Base-by-base conservation (phyloP, 2,888 invertebrate genomes). In the Dicyrtoma fusca region DNA sequence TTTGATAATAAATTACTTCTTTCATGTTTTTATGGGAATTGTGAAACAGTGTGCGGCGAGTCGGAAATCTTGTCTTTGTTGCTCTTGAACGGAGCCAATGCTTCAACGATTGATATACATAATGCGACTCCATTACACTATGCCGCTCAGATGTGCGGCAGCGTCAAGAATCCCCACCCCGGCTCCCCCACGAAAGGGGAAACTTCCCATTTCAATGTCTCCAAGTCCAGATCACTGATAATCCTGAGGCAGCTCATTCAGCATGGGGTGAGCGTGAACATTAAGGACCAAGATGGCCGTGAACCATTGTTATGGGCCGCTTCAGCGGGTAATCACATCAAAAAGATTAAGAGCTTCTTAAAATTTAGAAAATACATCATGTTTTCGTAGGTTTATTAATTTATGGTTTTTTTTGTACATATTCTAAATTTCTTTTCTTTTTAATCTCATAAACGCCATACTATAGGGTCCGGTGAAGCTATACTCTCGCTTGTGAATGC, bases 271-370 rank as follows among this genome's bases (percentile, higher is more conserved):
- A 88, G 90, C 21, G 92, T 95, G 0, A 91, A 94, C 79, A 92
- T 92, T 0, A 88, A 89, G 70, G 99, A 99, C 84, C 91, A 92
- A 57, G 97, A 98, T 82, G 94, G 95, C 0, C 87, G 98, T 10
- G 95, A 95, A 81, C 97, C 98, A 0, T 86, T 99, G 68, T 85
- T 98, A 13, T 99, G 99, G 99, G 97, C 98, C 0, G 95, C 97
- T 0, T 49, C 68, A n/a, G 59, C 57, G 8, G 59, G 57, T 68
- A 13, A 45, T n/a, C n/a, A 53, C 34, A 8, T 51, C 42, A n/a
- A n/a, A n/a, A n/a, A n/a, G n/a, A n/a, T n/a, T n/a, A n/a, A n/a
- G n/a, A n/a, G n/a, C n/a, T n/a, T n/a, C n/a, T n/a, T n/a, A n/a
- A n/a, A n/a, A n/a, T n/a, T n/a, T n/a, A n/a, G n/a, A n/a, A n/a